Percentiles rank a stretch among this genome's conserved stretches.
Evolutionary conservation across 2,797 vertebrate species (phyloP).

Genomic region (Eptatretus atami): DNA sequence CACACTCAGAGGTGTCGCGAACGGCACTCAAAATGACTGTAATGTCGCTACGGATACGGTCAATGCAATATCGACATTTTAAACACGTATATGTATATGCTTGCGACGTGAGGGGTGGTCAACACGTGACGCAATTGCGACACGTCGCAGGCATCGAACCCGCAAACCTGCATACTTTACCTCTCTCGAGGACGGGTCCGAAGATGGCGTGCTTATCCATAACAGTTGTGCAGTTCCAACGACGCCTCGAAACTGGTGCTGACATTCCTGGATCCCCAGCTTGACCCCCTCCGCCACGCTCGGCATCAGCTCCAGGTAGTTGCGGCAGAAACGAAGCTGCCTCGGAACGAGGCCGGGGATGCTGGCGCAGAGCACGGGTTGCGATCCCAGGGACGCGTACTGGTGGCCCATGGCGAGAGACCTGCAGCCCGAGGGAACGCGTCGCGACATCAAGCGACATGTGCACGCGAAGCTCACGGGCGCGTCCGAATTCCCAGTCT

Average conservation of each 20-base stretch:
- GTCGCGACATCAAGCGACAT: too few species aligned
- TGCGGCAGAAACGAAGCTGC: constrained; percentile 84
- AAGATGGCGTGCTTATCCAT: constrained; percentile 77
- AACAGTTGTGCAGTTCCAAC: constrained; percentile 91
- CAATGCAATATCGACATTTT: too few species aligned
- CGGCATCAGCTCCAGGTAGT: constrained; percentile 95
- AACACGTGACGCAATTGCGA: too few species aligned
- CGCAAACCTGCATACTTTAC: constrained; percentile 15
- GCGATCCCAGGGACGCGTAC: constrained; percentile 48
- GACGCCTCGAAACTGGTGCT: constrained; percentile 72
- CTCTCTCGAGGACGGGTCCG: constrained; percentile 79
- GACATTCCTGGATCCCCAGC: constrained; percentile 77
- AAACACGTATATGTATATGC: too few species aligned
- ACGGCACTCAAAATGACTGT: too few species aligned
- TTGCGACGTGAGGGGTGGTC: too few species aligned
- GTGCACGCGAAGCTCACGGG: too few species aligned
- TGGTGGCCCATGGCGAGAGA: constrained; percentile 71
- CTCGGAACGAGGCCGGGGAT: constrained; percentile 86
- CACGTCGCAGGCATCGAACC: too few species aligned
- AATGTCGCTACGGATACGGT: too few species aligned
- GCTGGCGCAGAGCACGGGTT: constrained; percentile 61
- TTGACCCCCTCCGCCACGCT: constrained; percentile 78
- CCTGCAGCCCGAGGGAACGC: constrained; percentile 17
- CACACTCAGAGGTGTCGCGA: too few species aligned
- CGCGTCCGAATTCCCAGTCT: too few species aligned